Conservation (phyloP, 1,140 invertebrate genomes). For the Sarcophaga peregrina region DNA sequence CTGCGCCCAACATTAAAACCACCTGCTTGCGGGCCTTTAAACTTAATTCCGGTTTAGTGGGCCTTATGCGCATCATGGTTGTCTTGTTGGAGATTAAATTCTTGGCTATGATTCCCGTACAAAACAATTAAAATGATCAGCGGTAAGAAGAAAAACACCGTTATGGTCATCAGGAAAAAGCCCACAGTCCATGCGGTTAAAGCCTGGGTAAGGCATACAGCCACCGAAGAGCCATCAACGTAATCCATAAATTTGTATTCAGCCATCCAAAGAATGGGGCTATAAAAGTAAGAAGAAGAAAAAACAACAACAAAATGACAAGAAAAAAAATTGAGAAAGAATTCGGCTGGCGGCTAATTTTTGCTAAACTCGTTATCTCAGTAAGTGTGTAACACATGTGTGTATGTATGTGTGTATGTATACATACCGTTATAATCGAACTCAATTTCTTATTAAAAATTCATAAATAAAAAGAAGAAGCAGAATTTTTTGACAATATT, state of each 20-base stretch:
- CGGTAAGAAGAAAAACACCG: slow-evolving; percentile 86
- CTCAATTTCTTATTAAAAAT: no score
- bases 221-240: slow-evolving; percentile 74
- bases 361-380: no score
- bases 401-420: no score
- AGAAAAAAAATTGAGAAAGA: slow-evolving; percentile 20
- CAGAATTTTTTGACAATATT: no score
- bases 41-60: slow-evolving; percentile 67
- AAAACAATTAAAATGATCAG: slow-evolving; percentile 82
- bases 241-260: slow-evolving; percentile 77
- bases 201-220: slow-evolving; percentile 80
- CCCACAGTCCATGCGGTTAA: slow-evolving; percentile 78
- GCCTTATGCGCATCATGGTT: slow-evolving; percentile 72
- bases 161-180: slow-evolving; percentile 83
- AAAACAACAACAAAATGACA: not conserved
- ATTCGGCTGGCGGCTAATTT: not conserved
- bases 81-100: slow-evolving; percentile 83
- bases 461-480: no score
- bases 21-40: slow-evolving; percentile 78
- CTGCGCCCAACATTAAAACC: slow-evolving; percentile 89
- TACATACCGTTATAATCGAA: no score
- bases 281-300: slow-evolving; percentile 57
- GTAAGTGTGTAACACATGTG: no score
- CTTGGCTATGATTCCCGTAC: slow-evolving; percentile 84
- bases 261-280: slow-evolving; percentile 82